phyloP scores from a whole-genome alignment of 2,113 vertebrate species.

The Grallaria varia region DNA sequence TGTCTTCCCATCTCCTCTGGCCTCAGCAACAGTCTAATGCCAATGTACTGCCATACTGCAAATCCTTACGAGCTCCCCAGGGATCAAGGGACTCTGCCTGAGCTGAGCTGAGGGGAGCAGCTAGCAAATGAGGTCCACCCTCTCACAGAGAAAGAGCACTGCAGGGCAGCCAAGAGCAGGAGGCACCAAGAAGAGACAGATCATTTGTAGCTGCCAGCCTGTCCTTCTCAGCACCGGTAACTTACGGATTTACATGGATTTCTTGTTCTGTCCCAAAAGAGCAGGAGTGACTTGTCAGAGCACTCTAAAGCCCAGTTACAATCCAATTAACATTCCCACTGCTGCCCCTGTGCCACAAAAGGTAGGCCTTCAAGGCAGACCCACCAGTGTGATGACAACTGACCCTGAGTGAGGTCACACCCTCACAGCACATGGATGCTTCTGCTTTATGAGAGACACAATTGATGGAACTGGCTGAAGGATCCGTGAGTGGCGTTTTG shows the following conservation, averaged over 20 bases:
- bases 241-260: not conserved
- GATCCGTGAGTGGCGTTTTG: not conserved
- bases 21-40: not conserved
- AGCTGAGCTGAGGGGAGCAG: not conserved
- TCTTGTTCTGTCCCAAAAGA: not conserved
- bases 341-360: not conserved
- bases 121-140: not conserved
- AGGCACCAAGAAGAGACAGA: not conserved
- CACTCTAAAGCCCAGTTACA: not conserved
- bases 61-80: not conserved
- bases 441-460: fast-evolving
- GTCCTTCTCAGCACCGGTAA: not conserved
- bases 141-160: fast-evolving
- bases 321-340: not conserved
- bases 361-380: not conserved
- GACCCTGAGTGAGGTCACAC: not conserved
- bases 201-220: not conserved
- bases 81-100: not conserved
- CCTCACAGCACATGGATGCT: not conserved
- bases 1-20: not conserved
- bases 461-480: fast-evolving
- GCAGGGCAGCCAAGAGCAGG: not conserved
- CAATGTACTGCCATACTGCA: fast-evolving
- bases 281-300: not conserved
- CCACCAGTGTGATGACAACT: fast-evolving